Evolutionary conservation across 2,888 invertebrate species (phyloP).

Genomic region (Isoperla grammatica): DNA sequence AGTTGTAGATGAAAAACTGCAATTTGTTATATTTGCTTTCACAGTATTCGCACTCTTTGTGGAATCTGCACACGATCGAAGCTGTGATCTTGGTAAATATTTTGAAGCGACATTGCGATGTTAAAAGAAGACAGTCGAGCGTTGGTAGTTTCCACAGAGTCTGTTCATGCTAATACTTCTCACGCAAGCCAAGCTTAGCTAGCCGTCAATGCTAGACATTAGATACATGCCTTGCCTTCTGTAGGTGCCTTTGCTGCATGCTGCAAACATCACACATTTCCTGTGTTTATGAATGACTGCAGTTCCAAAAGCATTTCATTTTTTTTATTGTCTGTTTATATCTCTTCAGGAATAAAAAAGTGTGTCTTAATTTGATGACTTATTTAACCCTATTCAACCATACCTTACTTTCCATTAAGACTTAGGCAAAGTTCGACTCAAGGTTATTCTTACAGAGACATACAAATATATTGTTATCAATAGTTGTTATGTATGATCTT

Average conservation of each 20-base stretch:
- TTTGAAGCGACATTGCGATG: too few species aligned
- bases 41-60: neutral
- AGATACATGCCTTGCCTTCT: constrained; percentile 18
- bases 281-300: neutral
- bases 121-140: too few species aligned
- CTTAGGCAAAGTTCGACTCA: too few species aligned
- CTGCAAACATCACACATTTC: neutral
- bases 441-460: too few species aligned
- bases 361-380: neutral
- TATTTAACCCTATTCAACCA: too few species aligned
- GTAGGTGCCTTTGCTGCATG: constrained; percentile 25
- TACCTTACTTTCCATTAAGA: too few species aligned
- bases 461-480: too few species aligned
- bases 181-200: constrained; percentile 4
- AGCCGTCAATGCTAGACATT: constrained; percentile 5
- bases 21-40: constrained; percentile 1
- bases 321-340: constrained; percentile 4
- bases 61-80: too few species aligned
- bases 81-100: too few species aligned
- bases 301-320: constrained; percentile 10
- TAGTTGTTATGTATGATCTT: too few species aligned
- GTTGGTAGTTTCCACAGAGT: neutral
- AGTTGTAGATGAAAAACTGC: neutral
- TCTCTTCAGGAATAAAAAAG: constrained; percentile 8
- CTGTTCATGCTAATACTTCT: constrained; percentile 2